Evolutionary conservation across 2,888 invertebrate genomes (phyloP).

Genomic region (Netelia fuscicornis): DNA sequence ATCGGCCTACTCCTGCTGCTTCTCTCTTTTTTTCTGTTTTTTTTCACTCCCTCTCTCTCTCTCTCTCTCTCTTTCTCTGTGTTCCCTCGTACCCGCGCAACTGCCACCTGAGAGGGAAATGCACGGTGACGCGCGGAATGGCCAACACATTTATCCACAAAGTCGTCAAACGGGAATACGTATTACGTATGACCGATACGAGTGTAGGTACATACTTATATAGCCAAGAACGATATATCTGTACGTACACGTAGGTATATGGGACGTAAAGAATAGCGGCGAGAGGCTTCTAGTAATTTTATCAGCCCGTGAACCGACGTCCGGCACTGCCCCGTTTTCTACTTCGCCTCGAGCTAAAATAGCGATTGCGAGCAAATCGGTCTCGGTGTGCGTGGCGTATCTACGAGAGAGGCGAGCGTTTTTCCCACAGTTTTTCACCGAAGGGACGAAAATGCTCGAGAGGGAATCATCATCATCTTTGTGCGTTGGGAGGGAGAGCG

Average conservation of each 20-base stretch:
- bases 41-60: constrained; percentile 66
- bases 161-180: constrained; percentile 79
- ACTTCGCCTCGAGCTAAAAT: constrained; percentile 18
- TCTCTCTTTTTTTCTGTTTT: constrained; percentile 70
- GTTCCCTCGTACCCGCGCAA: constrained; percentile 30
- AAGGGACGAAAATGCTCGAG: constrained; percentile 42
- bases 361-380: not conserved
- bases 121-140: constrained; percentile 19
- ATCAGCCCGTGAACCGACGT: constrained; percentile 53
- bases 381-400: constrained; percentile 14
- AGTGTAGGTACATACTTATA: not conserved
- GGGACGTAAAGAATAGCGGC: not conserved
- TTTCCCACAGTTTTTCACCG: constrained; percentile 35
- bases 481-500: not conserved
- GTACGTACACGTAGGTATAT: not conserved
- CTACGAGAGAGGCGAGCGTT: constrained; percentile 1
- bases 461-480: constrained; percentile 42
- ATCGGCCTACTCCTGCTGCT: constrained; percentile 72
- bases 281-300: constrained; percentile 10
- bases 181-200: constrained; percentile 51
- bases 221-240: not conserved
- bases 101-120: constrained; percentile 30
- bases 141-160: constrained; percentile 60
- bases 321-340: constrained; percentile 29
- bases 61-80: constrained; percentile 58